phyloP scores from a whole-genome alignment of 2,113 vertebrate species.

The Calonectris borealis region DNA sequence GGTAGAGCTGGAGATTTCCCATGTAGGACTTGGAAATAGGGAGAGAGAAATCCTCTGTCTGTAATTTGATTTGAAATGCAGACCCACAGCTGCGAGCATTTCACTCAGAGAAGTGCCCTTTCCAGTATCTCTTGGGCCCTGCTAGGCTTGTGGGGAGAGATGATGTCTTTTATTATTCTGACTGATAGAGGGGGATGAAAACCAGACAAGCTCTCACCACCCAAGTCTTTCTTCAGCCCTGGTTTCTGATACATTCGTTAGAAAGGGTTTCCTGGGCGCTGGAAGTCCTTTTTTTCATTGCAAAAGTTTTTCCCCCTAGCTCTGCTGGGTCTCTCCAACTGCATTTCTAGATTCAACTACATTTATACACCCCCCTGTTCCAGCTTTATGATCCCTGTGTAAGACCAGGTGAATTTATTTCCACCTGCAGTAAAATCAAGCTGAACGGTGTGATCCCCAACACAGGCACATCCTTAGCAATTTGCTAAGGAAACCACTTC shows the following conservation, averaged over 20 bases:
- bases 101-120: background rate
- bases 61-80: background rate
- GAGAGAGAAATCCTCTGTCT: background rate
- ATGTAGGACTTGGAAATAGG: background rate
- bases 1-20: background rate
- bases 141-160: background rate
- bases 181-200: conserved; percentile 1
- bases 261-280: background rate
- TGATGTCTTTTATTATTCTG: conserved; percentile 11
- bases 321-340: background rate
- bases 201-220: background rate
- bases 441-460: background rate
- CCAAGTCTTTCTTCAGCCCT: background rate
- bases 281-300: background rate
- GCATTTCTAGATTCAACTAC: background rate
- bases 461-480: background rate
- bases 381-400: background rate
- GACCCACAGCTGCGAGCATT: background rate
- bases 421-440: background rate
- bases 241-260: background rate
- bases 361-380: background rate
- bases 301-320: background rate
- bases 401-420: background rate
- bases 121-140: background rate
- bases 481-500: background rate